These are phyloP conservation scores for Labia minor DNA, from an alignment of 2,888 invertebrate species.

Conservation along the genomic window DNA sequence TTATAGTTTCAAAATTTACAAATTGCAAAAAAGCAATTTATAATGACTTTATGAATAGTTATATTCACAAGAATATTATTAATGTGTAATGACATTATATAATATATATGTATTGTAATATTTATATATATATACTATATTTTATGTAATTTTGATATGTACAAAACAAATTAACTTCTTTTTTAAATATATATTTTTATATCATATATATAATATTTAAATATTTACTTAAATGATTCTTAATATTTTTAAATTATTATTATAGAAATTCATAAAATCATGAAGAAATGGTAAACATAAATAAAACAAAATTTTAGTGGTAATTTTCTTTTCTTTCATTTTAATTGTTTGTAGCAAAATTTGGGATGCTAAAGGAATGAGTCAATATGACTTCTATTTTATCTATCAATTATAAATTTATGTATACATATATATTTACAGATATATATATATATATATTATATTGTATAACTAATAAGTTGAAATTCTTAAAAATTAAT, in stretches of 20 bases:
- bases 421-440: neutral
- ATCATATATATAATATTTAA: too few species aligned
- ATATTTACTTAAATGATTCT: too few species aligned
- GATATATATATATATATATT: too few species aligned
- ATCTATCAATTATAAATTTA: neutral
- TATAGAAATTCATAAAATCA: too few species aligned
- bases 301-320: too few species aligned
- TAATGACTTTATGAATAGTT: neutral
- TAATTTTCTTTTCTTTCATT: neutral
- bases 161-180: neutral
- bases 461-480: too few species aligned
- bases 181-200: neutral
- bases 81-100: neutral
- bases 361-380: neutral
- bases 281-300: too few species aligned
- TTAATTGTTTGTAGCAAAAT: constrained; percentile 3
- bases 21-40: neutral
- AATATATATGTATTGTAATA: too few species aligned
- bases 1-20: too few species aligned
- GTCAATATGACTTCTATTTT: constrained; percentile 3
- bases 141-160: neutral
- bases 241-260: neutral
- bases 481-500: too few species aligned
- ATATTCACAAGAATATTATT: neutral
- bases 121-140: neutral